These are phyloP conservation scores for Proctacanthus coquilletti DNA, from an alignment of 1,140 invertebrate species.

Conservation along the genomic window DNA sequence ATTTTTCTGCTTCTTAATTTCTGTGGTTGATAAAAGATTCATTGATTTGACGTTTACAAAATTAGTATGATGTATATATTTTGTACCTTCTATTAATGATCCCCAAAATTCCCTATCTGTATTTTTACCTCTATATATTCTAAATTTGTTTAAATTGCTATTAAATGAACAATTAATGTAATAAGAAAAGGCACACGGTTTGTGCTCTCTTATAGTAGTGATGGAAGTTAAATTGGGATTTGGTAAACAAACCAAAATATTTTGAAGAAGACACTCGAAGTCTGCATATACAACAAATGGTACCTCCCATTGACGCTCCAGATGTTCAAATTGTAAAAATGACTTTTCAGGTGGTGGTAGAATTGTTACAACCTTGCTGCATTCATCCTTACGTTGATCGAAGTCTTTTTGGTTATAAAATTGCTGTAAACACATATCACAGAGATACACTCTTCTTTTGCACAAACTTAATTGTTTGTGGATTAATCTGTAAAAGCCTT, in stretches of 20 bases:
- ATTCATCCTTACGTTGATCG: conserved; percentile 10
- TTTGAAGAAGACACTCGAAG: conserved; percentile 20
- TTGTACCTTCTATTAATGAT: conserved; percentile 9
- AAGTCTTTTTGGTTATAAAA: conserved; percentile 12
- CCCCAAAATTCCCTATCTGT: conserved; percentile 14
- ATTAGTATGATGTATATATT: conserved; percentile 4
- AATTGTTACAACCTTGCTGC: conserved; percentile 7
- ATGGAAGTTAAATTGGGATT: conserved; percentile 6
- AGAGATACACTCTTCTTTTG: conserved; percentile 13
- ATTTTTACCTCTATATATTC: conserved; percentile 14
- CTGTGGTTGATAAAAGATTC: conserved; percentile 9
- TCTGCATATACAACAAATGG: conserved; percentile 24
- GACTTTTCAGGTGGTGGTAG: conserved; percentile 11
- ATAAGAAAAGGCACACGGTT: conserved; percentile 15
- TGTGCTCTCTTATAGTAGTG: conserved; percentile 19
- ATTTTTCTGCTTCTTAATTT: conserved; percentile 4
- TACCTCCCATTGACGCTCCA: conserved; percentile 12
- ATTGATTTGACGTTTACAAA: conserved; percentile 11
- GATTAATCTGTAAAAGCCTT: conserved; percentile 14
- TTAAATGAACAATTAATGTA: conserved; percentile 19
- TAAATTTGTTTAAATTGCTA: conserved; percentile 12
- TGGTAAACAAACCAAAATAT: conserved; percentile 3
- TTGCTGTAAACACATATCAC: conserved; percentile 17
- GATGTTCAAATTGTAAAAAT: conserved; percentile 16
- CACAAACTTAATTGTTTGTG: conserved; percentile 13